phyloP scores from a whole-genome alignment of 2,888 invertebrate genomes.

The Polietes domitor region DNA sequence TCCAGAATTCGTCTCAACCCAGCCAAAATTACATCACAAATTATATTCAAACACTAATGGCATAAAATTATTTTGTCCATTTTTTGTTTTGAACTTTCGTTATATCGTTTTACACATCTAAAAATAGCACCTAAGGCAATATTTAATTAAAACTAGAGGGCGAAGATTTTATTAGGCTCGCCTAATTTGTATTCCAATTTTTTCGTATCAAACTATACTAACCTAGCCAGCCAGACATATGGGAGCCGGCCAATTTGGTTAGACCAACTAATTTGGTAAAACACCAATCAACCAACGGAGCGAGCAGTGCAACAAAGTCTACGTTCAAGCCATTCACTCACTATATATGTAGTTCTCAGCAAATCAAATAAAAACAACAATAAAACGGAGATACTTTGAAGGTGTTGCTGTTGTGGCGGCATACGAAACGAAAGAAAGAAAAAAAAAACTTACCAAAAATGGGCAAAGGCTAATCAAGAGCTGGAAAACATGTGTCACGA shows the following conservation, averaged over 20 bases:
- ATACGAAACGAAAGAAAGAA: neutral
- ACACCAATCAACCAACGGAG: too few species aligned
- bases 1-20: too few species aligned
- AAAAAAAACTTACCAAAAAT: conserved; percentile 4
- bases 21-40: too few species aligned
- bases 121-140: too few species aligned
- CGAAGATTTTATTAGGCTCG: neutral
- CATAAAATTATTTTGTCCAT: too few species aligned
- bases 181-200: neutral
- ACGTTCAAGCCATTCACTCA: neutral
- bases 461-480: conserved; percentile 17
- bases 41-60: too few species aligned
- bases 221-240: conserved; percentile 21
- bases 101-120: too few species aligned
- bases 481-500: conserved; percentile 34
- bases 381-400: neutral
- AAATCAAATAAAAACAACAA: conserved; percentile 3
- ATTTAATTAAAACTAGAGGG: neutral
- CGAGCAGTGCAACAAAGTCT: neutral
- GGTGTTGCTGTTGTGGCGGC: neutral
- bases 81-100: too few species aligned
- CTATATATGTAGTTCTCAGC: conserved; percentile 14
- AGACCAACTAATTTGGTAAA: neutral
- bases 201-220: neutral
- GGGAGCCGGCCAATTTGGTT: conserved; percentile 14